These are phyloP conservation scores for Heliconius sara DNA, from an alignment of 2,888 invertebrate genomes.

Conservation along the genomic window DNA sequence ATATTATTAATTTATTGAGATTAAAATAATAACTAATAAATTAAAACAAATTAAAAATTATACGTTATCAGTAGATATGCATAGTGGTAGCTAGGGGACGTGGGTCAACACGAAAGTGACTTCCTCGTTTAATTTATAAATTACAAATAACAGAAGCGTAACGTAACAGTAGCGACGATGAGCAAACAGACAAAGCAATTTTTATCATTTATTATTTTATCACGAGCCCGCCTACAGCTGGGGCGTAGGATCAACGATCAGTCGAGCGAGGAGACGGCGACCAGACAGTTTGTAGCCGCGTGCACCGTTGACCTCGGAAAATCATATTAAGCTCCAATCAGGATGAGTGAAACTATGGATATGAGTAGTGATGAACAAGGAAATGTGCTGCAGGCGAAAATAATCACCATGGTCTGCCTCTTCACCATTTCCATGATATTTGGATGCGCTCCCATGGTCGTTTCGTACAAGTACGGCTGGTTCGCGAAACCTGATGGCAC, in stretches of 20 bases:
- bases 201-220: slow-evolving; percentile 79
- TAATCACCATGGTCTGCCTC: slow-evolving; percentile 90
- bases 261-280: slow-evolving; percentile 56
- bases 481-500: slow-evolving; percentile 70
- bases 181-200: slow-evolving; percentile 63
- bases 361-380: slow-evolving; percentile 54
- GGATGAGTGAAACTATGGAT: slow-evolving; percentile 56
- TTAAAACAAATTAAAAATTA: not conserved
- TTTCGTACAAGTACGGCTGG: slow-evolving; percentile 88
- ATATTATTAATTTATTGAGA: not conserved
- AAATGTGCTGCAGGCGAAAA: slow-evolving; percentile 87
- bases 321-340: slow-evolving; percentile 54
- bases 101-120: not conserved
- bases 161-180: slow-evolving; percentile 53
- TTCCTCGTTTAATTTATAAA: not conserved
- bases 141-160: slow-evolving; percentile 49
- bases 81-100: not conserved
- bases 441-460: slow-evolving; percentile 89
- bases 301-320: slow-evolving; percentile 45
- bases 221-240: slow-evolving; percentile 66
- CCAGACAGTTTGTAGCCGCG: slow-evolving; percentile 45
- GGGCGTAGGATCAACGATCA: slow-evolving; percentile 64
- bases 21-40: not conserved
- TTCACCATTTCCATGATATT: slow-evolving; percentile 89
- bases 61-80: not conserved